phyloP scores from a whole-genome alignment of 2,888 invertebrate genomes.

The Acanthopleura granulata region DNA sequence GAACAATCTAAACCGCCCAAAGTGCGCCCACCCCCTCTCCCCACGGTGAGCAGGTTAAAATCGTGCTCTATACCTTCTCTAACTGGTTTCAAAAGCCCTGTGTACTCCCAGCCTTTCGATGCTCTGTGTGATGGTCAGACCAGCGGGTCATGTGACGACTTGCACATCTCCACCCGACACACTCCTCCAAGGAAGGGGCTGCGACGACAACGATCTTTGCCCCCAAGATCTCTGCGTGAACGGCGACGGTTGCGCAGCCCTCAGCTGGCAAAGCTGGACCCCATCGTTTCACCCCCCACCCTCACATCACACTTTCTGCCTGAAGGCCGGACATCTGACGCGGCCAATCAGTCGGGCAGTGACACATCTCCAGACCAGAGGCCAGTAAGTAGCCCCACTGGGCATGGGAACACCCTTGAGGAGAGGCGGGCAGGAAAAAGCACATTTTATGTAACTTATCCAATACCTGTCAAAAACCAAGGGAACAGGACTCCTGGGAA shows the following conservation, averaged over 20 bases:
- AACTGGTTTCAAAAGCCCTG: slow-evolving; percentile 49
- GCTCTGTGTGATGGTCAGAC: slow-evolving; percentile 43
- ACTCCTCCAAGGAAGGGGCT: neutral
- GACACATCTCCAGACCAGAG: neutral
- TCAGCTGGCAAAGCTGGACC: slow-evolving; percentile 8
- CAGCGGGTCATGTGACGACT: slow-evolving; percentile 15
- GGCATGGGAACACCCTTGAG: neutral
- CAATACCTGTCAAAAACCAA: neutral
- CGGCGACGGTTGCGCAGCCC: neutral
- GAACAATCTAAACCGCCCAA: slow-evolving; percentile 5
- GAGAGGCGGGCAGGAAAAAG: neutral
- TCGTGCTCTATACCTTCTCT: slow-evolving; percentile 39
- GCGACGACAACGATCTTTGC: slow-evolving; percentile 7
- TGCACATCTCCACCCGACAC: neutral
- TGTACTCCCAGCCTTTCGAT: slow-evolving; percentile 71
- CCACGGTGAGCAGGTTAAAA: slow-evolving; percentile 32
- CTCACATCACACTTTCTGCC: neutral
- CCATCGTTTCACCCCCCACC: neutral
- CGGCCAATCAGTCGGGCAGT: neutral
- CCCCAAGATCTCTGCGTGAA: slow-evolving; percentile 1
- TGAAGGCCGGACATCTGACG: neutral
- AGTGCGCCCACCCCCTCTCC: slow-evolving; percentile 22
- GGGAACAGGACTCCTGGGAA: neutral
- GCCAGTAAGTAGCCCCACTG: neutral
- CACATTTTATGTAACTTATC: slow-evolving; percentile 13